Evolutionary conservation across 1,140 invertebrate species (phyloP).

Genomic region (Mylabris phalerata): DNA sequence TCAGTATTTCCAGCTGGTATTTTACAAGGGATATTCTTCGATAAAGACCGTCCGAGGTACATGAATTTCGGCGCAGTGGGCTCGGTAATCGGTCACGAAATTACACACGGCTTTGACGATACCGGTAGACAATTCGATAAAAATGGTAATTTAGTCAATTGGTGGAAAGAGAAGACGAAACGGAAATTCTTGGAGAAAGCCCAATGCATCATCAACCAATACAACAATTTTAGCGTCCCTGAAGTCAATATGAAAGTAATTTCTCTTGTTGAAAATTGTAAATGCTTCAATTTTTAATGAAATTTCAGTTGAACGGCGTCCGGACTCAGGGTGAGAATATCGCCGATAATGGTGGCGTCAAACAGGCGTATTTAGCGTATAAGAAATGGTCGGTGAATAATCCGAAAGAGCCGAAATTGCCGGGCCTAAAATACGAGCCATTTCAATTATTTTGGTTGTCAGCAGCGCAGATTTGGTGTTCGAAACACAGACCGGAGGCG

Average conservation of each 20-base stretch:
- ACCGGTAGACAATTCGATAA: slow-evolving; percentile 85
- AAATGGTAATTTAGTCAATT: slow-evolving; percentile 64
- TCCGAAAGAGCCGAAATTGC: slow-evolving; percentile 36
- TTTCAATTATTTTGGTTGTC: slow-evolving; percentile 55
- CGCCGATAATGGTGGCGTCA: slow-evolving; percentile 77
- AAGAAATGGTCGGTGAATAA: slow-evolving; percentile 47
- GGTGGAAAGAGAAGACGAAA: slow-evolving; percentile 51
- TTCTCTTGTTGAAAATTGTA: slow-evolving; percentile 11
- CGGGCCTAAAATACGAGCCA: slow-evolving; percentile 49
- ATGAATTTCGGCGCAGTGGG: slow-evolving; percentile 70
- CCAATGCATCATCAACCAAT: slow-evolving; percentile 65
- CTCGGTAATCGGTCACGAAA: slow-evolving; percentile 58
- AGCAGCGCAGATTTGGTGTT: slow-evolving; percentile 53
- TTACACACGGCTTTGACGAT: slow-evolving; percentile 71
- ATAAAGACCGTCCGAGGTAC: slow-evolving; percentile 60
- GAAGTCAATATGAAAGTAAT: slow-evolving; percentile 30
- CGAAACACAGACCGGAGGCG: slow-evolving; percentile 45
- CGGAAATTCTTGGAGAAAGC: slow-evolving; percentile 52
- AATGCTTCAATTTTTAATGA: slow-evolving; percentile 5
- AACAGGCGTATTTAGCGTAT: slow-evolving; percentile 60
- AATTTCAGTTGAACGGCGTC: slow-evolving; percentile 73
- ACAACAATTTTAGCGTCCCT: slow-evolving; percentile 53
- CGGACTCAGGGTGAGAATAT: slow-evolving; percentile 89
- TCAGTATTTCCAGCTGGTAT: slow-evolving; percentile 70
- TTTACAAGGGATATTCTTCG: slow-evolving; percentile 66